Base-by-base conservation (phyloP, 2,797 vertebrate species). In the Rhadinocentrus ornatus region DNA sequence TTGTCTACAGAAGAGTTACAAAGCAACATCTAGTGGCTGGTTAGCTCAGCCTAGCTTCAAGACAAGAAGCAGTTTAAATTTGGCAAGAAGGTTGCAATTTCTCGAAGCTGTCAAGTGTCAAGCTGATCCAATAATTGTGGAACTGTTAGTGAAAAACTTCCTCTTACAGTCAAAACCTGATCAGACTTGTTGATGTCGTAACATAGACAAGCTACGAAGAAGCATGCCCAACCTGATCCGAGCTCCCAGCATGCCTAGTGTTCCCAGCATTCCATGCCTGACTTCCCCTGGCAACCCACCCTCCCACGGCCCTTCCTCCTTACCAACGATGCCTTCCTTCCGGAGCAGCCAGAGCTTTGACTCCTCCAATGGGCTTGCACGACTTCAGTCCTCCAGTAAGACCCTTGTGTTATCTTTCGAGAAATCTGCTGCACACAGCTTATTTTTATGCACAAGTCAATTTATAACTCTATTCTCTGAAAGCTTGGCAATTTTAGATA, bases 171-270 rank as follows among this genome's bases (percentile, higher is more conserved):
- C 65, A 57, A 34, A 44, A 64, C 24, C 50, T 86, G 71, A 75
- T 71, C 8, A 55, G 50, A 26, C 69, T 46, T 77, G 66, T 85
- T 81, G 20, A 57, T 80, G 31, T 83, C 77, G 70, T 77, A 74
- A 79, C 88, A 54, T 88, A 99, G 97, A 99, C 88, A 98, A 97
- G 78, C 95, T 99, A 71, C 94, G 97, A 77, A 95, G 96, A 92
- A 99, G 98, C 93, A 99, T 99, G 98, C 97, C 97, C 75, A 99
- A 98, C 84, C 93, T 99, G 3, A 91, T 98, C 71, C 95, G 97
- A 87, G 94, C 96, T 94, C 95, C 97, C 83, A 99, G 97, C 93
- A 97, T 98, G 97, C 95, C 97, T 41, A 97, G 96, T 75, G 94
- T 98, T 7, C 93, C 97, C 66, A 95, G 95, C 75, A 93, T 96